Conservation (phyloP, 1,140 invertebrate species). For the Apis dorsata region DNA sequence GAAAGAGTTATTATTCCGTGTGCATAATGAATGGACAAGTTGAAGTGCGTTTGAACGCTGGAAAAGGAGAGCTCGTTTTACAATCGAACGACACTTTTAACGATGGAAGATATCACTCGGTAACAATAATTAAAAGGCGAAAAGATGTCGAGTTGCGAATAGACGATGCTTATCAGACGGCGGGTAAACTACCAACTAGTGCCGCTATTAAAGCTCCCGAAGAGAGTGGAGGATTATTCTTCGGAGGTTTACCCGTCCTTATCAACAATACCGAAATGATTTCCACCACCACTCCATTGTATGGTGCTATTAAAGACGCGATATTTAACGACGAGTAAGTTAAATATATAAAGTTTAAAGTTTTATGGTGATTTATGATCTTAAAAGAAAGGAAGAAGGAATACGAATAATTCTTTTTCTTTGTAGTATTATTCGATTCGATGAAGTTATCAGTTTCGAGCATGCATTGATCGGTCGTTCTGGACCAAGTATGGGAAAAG, state of each 20-base stretch:
- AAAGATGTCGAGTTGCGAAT: slow-evolving; percentile 83
- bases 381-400: background rate
- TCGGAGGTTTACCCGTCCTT: slow-evolving; percentile 84
- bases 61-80: slow-evolving; percentile 83
- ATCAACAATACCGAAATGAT: slow-evolving; percentile 81
- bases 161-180: slow-evolving; percentile 83
- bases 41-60: slow-evolving; percentile 85
- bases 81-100: slow-evolving; percentile 83
- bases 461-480: slow-evolving; percentile 87
- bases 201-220: slow-evolving; percentile 80
- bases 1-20: slow-evolving; percentile 85
- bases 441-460: slow-evolving; percentile 84
- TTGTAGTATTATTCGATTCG: slow-evolving; percentile 83
- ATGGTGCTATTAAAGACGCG: slow-evolving; percentile 89
- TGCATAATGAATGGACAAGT: slow-evolving; percentile 84
- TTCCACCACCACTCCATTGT: slow-evolving; percentile 80
- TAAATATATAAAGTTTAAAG: no score
- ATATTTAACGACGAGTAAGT: slow-evolving; percentile 89
- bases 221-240: slow-evolving; percentile 79
- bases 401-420: slow-evolving; percentile 4
- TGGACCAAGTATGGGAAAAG: slow-evolving; percentile 82
- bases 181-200: slow-evolving; percentile 78
- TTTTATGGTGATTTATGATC: background rate
- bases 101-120: slow-evolving; percentile 84
- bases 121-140: slow-evolving; percentile 81